Evolutionary conservation across 2,888 invertebrate species (phyloP).

Genomic region (Tethea ocularis): DNA sequence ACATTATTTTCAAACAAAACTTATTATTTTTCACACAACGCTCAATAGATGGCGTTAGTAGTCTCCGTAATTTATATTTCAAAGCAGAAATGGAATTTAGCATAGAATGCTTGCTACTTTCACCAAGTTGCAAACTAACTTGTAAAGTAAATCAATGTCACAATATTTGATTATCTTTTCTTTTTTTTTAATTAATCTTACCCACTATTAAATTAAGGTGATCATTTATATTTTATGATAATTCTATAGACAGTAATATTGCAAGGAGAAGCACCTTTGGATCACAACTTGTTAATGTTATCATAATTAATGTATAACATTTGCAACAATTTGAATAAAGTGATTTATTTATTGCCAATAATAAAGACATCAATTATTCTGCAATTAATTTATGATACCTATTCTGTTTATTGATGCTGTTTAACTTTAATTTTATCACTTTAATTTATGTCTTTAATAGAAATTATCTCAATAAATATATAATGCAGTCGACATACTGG

Average conservation of each 20-base stretch:
- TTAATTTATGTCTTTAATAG: neutral
- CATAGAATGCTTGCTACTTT: neutral
- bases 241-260: conserved; percentile 14
- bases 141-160: neutral
- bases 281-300: conserved; percentile 39
- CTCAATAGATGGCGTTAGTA: conserved; percentile 45
- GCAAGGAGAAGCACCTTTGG: conserved; percentile 16
- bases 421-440: conserved; percentile 15
- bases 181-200: neutral
- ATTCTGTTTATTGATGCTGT: conserved; percentile 23
- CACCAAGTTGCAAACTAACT: neutral
- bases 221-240: conserved; percentile 10
- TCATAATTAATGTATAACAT: conserved; percentile 50
- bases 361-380: conserved; percentile 59
- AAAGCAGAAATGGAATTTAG: neutral
- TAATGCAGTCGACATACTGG: too few species aligned
- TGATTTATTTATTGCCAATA: conserved; percentile 56
- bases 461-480: neutral
- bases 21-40: neutral
- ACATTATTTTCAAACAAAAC: neutral
- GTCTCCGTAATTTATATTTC: conserved; percentile 20
- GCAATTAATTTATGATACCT: conserved; percentile 48
- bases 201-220: neutral
- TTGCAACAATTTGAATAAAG: conserved; percentile 58
- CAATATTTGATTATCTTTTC: neutral